Percentiles rank a stretch among this genome's conserved stretches.
These are phyloP conservation scores for Agrilus mali DNA, from an alignment of 2,888 invertebrate species.

Conservation along the genomic window DNA sequence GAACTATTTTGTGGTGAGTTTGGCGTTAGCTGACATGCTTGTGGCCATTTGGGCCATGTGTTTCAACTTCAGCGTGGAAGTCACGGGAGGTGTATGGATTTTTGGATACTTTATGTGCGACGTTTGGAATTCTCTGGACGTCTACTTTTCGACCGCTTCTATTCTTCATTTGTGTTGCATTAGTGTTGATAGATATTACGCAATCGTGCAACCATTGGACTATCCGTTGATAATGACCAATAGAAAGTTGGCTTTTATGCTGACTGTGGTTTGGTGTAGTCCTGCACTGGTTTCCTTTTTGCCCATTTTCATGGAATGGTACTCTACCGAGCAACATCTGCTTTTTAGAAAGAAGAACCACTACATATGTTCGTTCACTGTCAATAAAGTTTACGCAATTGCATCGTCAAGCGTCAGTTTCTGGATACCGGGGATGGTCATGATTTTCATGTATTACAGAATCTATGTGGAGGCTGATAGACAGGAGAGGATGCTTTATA, in stretches of 20 bases:
- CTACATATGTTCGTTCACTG: slow-evolving; percentile 68
- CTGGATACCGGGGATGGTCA: slow-evolving; percentile 87
- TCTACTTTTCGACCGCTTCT: slow-evolving; percentile 87
- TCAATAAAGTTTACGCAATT: slow-evolving; percentile 77
- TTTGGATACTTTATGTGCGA: slow-evolving; percentile 90
- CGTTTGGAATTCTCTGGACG: slow-evolving; percentile 92
- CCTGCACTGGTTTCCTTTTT: slow-evolving; percentile 87
- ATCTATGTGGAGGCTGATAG: slow-evolving; percentile 76
- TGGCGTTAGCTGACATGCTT: slow-evolving; percentile 88
- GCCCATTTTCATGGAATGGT: slow-evolving; percentile 92
- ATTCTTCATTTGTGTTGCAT: slow-evolving; percentile 91
- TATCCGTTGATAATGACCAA: slow-evolving; percentile 91
- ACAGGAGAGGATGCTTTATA: slow-evolving; percentile 72
- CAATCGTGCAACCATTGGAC: slow-evolving; percentile 86
- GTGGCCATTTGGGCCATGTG: slow-evolving; percentile 93
- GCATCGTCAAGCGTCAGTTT: slow-evolving; percentile 85
- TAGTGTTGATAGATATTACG: slow-evolving; percentile 76
- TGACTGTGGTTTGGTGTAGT: slow-evolving; percentile 83
- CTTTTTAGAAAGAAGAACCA: slow-evolving; percentile 54
- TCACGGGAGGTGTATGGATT: slow-evolving; percentile 73
- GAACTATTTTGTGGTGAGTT: slow-evolving; percentile 90
- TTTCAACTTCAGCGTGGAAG: slow-evolving; percentile 80
- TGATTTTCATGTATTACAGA: slow-evolving; percentile 86
- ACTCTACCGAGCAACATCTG: slow-evolving; percentile 74
- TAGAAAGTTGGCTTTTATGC: slow-evolving; percentile 63